Conservation (phyloP, 2,113 vertebrate genomes). For the Mus musculus region DNA sequence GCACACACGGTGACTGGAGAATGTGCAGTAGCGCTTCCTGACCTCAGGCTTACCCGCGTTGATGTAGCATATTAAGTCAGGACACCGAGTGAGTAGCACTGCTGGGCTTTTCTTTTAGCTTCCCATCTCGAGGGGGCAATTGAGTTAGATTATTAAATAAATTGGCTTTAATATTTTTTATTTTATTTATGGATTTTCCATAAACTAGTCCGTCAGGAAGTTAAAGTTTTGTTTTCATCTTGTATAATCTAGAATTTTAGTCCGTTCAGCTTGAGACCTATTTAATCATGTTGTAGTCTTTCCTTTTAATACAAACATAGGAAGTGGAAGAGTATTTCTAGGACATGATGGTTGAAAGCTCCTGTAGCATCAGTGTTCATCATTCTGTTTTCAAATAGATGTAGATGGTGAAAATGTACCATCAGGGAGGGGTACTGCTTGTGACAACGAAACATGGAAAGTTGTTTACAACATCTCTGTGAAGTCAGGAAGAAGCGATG, state of each 20-base stretch:
- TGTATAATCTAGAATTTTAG: conserved; percentile 6
- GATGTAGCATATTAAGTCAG: neutral
- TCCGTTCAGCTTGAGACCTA: conserved; percentile 5
- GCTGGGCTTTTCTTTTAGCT: neutral
- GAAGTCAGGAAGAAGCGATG: neutral
- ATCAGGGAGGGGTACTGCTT: neutral
- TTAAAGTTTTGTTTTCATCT: neutral
- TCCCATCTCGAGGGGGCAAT: neutral
- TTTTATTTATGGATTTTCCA: neutral
- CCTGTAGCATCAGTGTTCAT: neutral
- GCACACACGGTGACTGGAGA: neutral
- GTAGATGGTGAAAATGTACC: neutral
- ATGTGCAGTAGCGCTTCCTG: conserved; percentile 1
- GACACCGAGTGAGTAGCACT: neutral
- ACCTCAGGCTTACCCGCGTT: neutral
- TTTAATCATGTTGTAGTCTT: neutral
- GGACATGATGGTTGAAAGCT: neutral
- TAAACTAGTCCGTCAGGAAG: neutral
- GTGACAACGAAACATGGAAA: neutral
- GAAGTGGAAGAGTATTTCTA: neutral
- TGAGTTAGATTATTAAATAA: conserved; percentile 24
- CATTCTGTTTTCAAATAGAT: conserved; percentile 12
- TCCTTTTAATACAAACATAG: neutral
- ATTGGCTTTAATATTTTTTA: conserved; percentile 29
- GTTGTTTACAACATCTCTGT: neutral